These are phyloP conservation scores for Macaca fascicularis DNA, from an alignment of 2,113 vertebrate species.

Conservation along the genomic window T2T-MFA8v1.1 NC_088386.1:101322501-101323000, in stretches of 20 bases:
- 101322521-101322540: background rate
- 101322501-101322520: background rate
- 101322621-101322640: background rate
- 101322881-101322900: background rate
- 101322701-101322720: background rate
- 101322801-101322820: background rate
- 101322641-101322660: background rate
- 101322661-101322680: background rate
- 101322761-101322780: background rate
- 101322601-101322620: background rate
- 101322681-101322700: background rate
- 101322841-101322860: background rate
- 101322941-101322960: background rate
- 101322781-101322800: background rate
- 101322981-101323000: background rate
- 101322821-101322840: background rate
- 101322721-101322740: background rate
- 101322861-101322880: background rate
- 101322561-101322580: background rate
- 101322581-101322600: background rate
- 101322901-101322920: background rate
- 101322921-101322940: background rate
- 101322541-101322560: background rate
- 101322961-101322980: background rate
- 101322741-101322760: background rate